Base-by-base conservation (phyloP, 2,888 invertebrate genomes). In the Tenthredo livida region DNA sequence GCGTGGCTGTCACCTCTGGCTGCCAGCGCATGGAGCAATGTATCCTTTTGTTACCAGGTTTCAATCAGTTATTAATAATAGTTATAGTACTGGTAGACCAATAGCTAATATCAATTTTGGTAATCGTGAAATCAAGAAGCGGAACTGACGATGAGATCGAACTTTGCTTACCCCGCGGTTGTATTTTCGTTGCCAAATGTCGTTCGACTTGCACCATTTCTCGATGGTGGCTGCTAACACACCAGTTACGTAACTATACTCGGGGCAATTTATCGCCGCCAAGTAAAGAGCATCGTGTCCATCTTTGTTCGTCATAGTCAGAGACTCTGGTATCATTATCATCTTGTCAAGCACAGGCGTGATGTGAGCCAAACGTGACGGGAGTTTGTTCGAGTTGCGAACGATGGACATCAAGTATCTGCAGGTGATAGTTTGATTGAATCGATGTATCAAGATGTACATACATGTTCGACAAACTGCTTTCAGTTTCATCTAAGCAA, bases 351-450 rank as follows among this genome's bases (percentile, higher is more conserved):
- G 91, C 15, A 92, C 86, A 0, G 92, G 91, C 3, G 85, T 89
- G 80, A 92, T 80, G 47, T 89, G 91, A 0, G 91, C 91, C 37
- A 88, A 89, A 29, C 91, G 91, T 33, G 87, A 87, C 3, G 73
- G 65, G 10, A 92, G 85, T 77, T 91, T 90, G 0, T 86, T 85
- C 3, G 91, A 88, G 85, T 91, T 90, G 3, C 90, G 89, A 50
- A 90, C 90, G 43, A 92, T 85, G n/a, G 90, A 89, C 92, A 92
- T 92, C 33, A 92, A 85, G 85, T 86, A 85, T 40, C 92, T 92
- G 85, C 10, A n/a, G 82, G 12, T n/a, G 29, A 80, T 25, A 10
- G 33, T 77, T 77, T 15, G 33, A 2, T 43, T 43, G 1, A 21
- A 43, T 43, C 17, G 43, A 9, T 21, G 4, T n/a, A 15, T 40